These are phyloP conservation scores for Homarus americanus DNA, from an alignment of 1,140 invertebrate species.

Conservation along the genomic window DNA sequence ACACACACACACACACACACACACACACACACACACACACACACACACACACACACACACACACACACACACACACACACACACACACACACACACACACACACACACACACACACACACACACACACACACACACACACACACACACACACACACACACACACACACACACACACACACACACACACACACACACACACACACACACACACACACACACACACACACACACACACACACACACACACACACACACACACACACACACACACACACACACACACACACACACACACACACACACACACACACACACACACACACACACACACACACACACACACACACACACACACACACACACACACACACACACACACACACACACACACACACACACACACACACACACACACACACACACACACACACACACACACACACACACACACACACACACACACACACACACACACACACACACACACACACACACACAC, in stretches of 20 bases:
- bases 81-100: not conserved
- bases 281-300: no score
- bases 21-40: not conserved
- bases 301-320: no score
- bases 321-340: no score
- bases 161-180: not conserved
- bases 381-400: no score
- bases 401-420: no score
- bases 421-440: not conserved
- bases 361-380: no score
- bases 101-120: not conserved
- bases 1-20: not conserved
- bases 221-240: no score
- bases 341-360: no score
- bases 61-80: constrained; percentile 3
- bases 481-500: constrained; percentile 21
- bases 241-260: no score
- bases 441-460: not conserved
- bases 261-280: no score
- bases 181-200: not conserved
- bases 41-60: not conserved
- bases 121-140: not conserved
- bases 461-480: constrained; percentile 18
- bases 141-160: not conserved
- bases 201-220: no score